These are phyloP conservation scores for Thalassoma bifasciatum DNA, from an alignment of 2,113 vertebrate genomes.

Conservation along the genomic window DNA sequence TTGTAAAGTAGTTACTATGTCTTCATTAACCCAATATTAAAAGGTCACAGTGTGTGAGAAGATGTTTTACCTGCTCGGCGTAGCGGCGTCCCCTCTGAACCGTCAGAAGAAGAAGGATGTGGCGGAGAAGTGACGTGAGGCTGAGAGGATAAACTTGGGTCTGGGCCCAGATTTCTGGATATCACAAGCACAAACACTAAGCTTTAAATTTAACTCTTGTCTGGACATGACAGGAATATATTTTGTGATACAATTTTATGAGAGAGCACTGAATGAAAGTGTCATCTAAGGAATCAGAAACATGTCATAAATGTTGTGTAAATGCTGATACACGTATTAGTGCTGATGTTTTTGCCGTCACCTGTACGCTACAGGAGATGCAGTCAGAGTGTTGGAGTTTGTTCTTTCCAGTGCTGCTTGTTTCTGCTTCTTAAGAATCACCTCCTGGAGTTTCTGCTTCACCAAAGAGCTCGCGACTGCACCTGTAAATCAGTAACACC, in stretches of 20 bases:
- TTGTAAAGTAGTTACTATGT: no score
- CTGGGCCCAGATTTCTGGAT: slow-evolving; percentile 86
- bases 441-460: slow-evolving; percentile 92
- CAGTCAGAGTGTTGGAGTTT: slow-evolving; percentile 79
- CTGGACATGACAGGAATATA: no score
- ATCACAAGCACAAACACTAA: neutral
- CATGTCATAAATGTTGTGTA: no score
- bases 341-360: slow-evolving; percentile 44
- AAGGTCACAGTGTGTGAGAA: neutral
- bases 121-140: slow-evolving; percentile 81
- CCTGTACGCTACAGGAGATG: slow-evolving; percentile 86
- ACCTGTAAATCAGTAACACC: slow-evolving; percentile 76
- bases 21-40: no score
- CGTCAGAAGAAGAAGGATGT: slow-evolving; percentile 79
- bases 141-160: slow-evolving; percentile 82
- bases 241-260: no score
- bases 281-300: no score
- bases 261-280: no score
- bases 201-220: neutral
- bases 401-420: slow-evolving; percentile 91
- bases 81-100: slow-evolving; percentile 87
- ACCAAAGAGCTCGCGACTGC: slow-evolving; percentile 92
- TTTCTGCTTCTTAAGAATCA: slow-evolving; percentile 92
- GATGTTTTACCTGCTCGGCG: slow-evolving; percentile 87
- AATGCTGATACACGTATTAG: no score